These are phyloP conservation scores for Callipepla californica DNA, from an alignment of 2,113 vertebrate genomes.

Conservation along the genomic window DNA sequence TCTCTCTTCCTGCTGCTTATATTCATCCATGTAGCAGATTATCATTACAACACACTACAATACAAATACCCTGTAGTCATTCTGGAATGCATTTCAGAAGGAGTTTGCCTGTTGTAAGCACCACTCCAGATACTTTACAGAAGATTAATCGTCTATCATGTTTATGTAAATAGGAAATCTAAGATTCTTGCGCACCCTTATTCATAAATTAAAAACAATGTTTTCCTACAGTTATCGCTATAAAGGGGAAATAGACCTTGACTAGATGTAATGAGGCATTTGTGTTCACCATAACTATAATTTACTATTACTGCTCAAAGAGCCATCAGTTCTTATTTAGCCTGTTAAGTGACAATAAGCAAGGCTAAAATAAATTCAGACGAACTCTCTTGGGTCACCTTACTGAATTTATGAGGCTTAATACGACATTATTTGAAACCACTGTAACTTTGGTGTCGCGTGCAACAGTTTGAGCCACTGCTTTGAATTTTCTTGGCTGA, in stretches of 20 bases:
- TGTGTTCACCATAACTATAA: conserved; percentile 64
- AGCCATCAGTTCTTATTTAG: conserved; percentile 72
- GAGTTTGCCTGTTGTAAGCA: not conserved
- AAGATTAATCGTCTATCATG: conserved; percentile 60
- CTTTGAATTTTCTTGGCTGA: not conserved
- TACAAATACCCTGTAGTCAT: not conserved
- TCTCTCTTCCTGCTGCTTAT: conserved; percentile 12
- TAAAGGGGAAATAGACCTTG: conserved; percentile 73
- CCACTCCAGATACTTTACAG: conserved; percentile 5
- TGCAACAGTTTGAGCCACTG: not conserved
- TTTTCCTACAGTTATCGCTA: conserved; percentile 41
- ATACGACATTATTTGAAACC: not conserved
- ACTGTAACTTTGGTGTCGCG: not conserved
- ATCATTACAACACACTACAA: not conserved
- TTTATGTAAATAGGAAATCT: conserved; percentile 61
- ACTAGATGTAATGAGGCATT: conserved; percentile 75
- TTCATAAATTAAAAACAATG: conserved; percentile 71
- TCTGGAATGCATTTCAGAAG: not conserved
- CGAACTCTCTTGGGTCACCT: conserved; percentile 73
- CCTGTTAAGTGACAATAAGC: conserved; percentile 72
- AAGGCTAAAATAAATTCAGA: conserved; percentile 69
- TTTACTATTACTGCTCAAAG: conserved; percentile 60
- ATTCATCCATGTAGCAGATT: not conserved
- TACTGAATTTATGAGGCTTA: conserved; percentile 61
- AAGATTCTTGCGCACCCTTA: conserved; percentile 43